Base-by-base conservation (phyloP, 2,797 vertebrate genomes). In the Alectoris magna region DNA sequence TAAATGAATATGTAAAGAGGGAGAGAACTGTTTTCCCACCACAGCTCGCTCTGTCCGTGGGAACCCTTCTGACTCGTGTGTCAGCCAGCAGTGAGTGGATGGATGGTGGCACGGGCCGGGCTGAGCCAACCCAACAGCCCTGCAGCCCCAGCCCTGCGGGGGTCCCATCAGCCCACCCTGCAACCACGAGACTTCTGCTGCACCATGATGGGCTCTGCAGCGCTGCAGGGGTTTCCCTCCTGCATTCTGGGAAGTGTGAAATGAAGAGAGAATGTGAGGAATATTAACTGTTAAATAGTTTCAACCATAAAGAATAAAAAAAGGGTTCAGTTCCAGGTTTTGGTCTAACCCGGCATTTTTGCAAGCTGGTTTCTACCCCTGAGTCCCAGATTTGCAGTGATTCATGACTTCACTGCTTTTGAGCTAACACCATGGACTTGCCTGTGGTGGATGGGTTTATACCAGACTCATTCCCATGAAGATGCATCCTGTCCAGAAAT, bases 381-480 rank as follows among this genome's bases (percentile, higher is more conserved):
- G 0, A 0, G 0, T 78, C 74, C 59, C 76, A 53, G 55, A 15
- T 59, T 92, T 60, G 44, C 9, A 14, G 29, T 56, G 76, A 88
- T 76, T 86, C 79, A 58, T 70, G 1, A 73, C 51, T 64, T 91
- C 74, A 60, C 84, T 68, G 60, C 77, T 91, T 87, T 24, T 46
- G 75, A 79, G 84, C 79, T 88, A 77, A 80, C 44, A 67, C 67
- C 86, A 69, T 2, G 29, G 46, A 38, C 43, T 53, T 91, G 91
- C 86, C 93, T 88, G 74, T 38, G 48, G 73, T 6, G n/a, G 64
- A 31, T 31, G 27, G 58, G 58, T 95, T 58, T 88, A 77, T 55
- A 46, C 53, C 31, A 34, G 58, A 23, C 78, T 74, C 1, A 0
- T 71, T 90, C 64, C 84, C 13, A 0, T 56, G 86, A 90, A 91